Percentiles rank a stretch among this genome's conserved stretches.
phyloP scores from a whole-genome alignment of 1,140 invertebrate species.

The Linepithema humile region DNA sequence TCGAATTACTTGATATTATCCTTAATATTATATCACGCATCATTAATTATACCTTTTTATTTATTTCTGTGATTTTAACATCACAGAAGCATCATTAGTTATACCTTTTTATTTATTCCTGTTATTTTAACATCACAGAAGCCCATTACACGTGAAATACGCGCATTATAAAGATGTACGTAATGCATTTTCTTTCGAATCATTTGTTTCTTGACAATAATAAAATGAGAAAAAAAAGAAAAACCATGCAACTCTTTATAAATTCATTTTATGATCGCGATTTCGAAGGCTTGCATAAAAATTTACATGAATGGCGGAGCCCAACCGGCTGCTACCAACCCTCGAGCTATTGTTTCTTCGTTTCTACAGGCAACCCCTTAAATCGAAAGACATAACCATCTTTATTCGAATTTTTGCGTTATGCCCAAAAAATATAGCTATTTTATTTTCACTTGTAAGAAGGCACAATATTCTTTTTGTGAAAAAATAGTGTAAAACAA shows the following conservation, averaged over 20 bases:
- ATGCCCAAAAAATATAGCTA: not conserved
- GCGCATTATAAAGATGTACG: not conserved
- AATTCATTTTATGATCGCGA: constrained; percentile 14
- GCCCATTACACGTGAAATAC: not conserved
- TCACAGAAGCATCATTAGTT: not conserved
- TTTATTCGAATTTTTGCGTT: not conserved
- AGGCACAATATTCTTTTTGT: not conserved
- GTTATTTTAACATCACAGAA: not conserved
- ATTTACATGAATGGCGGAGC: not conserved
- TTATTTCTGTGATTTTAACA: too few species aligned
- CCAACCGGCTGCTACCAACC: not conserved
- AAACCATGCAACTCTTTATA: constrained; percentile 4
- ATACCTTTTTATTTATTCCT: not conserved
- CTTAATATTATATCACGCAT: not conserved
- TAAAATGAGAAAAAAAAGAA: not conserved
- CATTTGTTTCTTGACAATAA: not conserved
- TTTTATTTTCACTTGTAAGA: not conserved
- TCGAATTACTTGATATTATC: not conserved
- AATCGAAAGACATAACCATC: not conserved
- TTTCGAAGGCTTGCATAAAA: not conserved
- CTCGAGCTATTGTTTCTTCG: constrained; percentile 14
- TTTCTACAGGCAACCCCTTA: not conserved
- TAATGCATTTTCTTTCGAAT: not conserved
- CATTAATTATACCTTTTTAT: not conserved
- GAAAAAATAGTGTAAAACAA: not conserved